Evolutionary conservation across 2,888 invertebrate species (phyloP), one percentile per base, ranked within the genome.

Genomic region (Drosophila formosana): DNA sequence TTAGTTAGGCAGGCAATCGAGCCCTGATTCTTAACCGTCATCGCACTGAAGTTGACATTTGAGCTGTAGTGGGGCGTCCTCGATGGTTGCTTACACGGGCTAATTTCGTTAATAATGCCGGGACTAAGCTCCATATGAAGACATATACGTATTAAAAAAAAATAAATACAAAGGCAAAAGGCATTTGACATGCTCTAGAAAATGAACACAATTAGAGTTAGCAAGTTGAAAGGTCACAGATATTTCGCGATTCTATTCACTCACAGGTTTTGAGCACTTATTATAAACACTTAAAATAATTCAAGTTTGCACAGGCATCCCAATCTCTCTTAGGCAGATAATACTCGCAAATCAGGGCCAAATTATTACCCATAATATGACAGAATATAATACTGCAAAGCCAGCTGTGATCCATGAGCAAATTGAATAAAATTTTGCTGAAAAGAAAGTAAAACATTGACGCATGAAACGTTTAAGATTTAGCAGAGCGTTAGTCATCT

Each of bases 221-320:
- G 75, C 79, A 77, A 72, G 69, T 84, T 82, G 82, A 18, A 85
- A 84, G 23, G 85, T 84, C 85, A 85, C 87, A 82, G 73, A 67
- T 41, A 41, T 39, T 72, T 63, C 60, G 50, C 78, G 75, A 25
- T 46, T 39, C 3, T 26, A 61, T 60, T 32, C 9, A 13, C 30
- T 50, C 55, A 61, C 64, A 76, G 65, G 51, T 56, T 41, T 18
- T 13, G 13, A 18, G 39, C 46, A 63, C 57, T 75, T 68, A 64
- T 34, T 28, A 30, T 18, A 46, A 52, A 58, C 25, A 61, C 51
- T 47, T 57, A 64, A 53, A 50, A n/a, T 28, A 46, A 50, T 6
- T 45, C 41, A 56, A 37, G 55, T 37, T 18, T 30, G 46, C 70
- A 41, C 69, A 68, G 62, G 45, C 32, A 62, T 55, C 62, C 69